phyloP scores from a whole-genome alignment of 2,888 invertebrate genomes.

The Thysanoteuthis rhombus region DNA sequence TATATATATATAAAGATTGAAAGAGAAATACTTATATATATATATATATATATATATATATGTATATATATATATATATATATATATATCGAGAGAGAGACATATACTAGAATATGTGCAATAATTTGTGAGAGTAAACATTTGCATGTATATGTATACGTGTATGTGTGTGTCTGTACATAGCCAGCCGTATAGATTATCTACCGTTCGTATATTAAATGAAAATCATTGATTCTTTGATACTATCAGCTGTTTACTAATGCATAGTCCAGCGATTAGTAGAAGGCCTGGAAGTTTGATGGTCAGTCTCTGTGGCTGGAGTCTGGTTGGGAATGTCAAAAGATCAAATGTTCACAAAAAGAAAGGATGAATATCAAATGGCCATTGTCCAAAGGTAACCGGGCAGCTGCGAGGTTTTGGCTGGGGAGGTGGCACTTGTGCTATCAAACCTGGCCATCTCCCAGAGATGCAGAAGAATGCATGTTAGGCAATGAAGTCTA shows the following conservation, averaged over 20 bases:
- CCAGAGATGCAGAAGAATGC: not conserved
- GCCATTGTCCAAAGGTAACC: not conserved
- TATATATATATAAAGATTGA: no score
- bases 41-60: not conserved
- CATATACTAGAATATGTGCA: no score
- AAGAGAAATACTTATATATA: no score
- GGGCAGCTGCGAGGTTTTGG: not conserved
- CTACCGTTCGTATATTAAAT: not conserved
- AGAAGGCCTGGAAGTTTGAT: not conserved
- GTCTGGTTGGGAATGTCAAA: not conserved
- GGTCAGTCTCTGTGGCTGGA: not conserved
- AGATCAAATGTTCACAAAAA: not conserved
- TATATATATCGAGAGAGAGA: no score
- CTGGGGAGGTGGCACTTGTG: not conserved
- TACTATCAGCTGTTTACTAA: not conserved
- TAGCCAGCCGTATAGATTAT: not conserved
- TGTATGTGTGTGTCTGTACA: no score
- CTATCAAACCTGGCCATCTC: not conserved
- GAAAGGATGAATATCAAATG: not conserved
- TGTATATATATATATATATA: not conserved
- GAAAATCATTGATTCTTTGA: not conserved
- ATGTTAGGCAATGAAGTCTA: not conserved
- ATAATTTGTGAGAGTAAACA: no score
- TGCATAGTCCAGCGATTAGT: not conserved
- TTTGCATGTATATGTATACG: no score